Conservation (phyloP, 2,888 invertebrate genomes). For the Mythimna lalbum region DNA sequence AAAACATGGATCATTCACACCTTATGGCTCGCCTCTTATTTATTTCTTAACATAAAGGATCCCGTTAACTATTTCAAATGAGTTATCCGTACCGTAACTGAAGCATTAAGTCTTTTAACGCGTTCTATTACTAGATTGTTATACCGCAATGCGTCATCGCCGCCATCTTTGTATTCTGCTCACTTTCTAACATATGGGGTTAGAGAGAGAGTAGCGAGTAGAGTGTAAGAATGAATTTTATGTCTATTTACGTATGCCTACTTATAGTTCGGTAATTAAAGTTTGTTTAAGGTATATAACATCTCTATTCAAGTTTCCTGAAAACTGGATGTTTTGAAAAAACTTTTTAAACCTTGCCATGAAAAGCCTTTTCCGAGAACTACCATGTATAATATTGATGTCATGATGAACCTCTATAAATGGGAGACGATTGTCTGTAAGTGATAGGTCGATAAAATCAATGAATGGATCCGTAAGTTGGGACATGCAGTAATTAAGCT, state of each 20-base stretch:
- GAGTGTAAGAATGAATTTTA: slow-evolving; percentile 72
- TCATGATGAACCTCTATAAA: slow-evolving; percentile 8
- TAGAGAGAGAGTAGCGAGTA: slow-evolving; percentile 63
- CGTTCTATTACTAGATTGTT: slow-evolving; percentile 75
- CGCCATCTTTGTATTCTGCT: slow-evolving; percentile 69
- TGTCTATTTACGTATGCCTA: slow-evolving; percentile 77
- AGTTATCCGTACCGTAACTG: slow-evolving; percentile 64
- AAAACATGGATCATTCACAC: slow-evolving; percentile 54
- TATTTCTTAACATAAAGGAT: slow-evolving; percentile 53
- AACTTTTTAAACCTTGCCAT: not conserved
- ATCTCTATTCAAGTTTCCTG: slow-evolving; percentile 15
- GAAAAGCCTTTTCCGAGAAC: not conserved
- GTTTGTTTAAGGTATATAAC: slow-evolving; percentile 49
- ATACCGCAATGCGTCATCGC: slow-evolving; percentile 69
- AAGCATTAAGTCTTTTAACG: slow-evolving; percentile 68
- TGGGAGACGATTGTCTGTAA: not conserved
- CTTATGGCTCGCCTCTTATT: slow-evolving; percentile 42
- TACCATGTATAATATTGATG: not conserved
- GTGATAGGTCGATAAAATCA: not conserved
- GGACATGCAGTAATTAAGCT: slow-evolving; percentile 2
- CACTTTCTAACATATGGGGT: slow-evolving; percentile 67
- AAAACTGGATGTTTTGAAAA: not conserved
- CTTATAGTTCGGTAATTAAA: slow-evolving; percentile 67
- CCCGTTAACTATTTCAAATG: slow-evolving; percentile 64
- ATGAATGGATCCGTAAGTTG: not conserved